Evolutionary conservation across 2,888 invertebrate genomes (phyloP), one percentile per base, ranked within the genome.

Genomic region (Lepidonotus clava): DNA sequence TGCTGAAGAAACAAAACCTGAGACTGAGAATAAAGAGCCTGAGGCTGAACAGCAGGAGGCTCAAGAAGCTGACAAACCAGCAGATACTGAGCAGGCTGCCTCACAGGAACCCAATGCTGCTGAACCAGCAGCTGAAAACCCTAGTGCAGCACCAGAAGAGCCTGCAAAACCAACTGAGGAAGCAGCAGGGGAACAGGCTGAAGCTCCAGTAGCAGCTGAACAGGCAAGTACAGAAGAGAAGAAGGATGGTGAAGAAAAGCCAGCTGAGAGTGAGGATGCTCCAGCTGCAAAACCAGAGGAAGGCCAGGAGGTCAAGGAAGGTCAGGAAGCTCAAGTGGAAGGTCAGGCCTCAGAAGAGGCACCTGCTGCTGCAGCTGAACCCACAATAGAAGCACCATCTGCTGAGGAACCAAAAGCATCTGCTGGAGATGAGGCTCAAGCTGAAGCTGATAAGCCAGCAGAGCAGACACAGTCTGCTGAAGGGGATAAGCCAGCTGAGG

Each of bases 381-480:
- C 38, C 14, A 21, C 80, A 51, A 85, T 83, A 24, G 88, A 88
- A 67, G 38, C 8, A 76, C 18, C 8, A 77, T 40, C 38, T 21
- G 28, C 80, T 56, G 86, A 80, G n/a, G 88, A 88, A 67, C 67
- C 36, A 71, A 46, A n/a, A 5, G 1, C 86, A 53, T 34, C 86
- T n/a, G 6, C 67, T 11, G 46, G 40, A 40, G 80, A 41, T 84
- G 66, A n/a, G 4, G 1, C 86, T 71, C 36, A 88, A 32, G 6
- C 67, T 11, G 46, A 71, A 40, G 87, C 83, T 4, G 83, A 84
- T 34, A 36, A 51, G 21, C 21, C 21, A 21, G 21, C 11, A 66
- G 18, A 66, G 24, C 83, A 87, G 11, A 56, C 46, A 56, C 34
- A 51, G 21, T 51, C 21, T 66, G 21, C 11, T 21, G 18, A 66